A percentile compares a stretch with the other conserved stretches of the same genome.
These are phyloP conservation scores for Patella ulyssiponensis DNA, from an alignment of 2,888 invertebrate genomes.

Conservation along the genomic window DNA sequence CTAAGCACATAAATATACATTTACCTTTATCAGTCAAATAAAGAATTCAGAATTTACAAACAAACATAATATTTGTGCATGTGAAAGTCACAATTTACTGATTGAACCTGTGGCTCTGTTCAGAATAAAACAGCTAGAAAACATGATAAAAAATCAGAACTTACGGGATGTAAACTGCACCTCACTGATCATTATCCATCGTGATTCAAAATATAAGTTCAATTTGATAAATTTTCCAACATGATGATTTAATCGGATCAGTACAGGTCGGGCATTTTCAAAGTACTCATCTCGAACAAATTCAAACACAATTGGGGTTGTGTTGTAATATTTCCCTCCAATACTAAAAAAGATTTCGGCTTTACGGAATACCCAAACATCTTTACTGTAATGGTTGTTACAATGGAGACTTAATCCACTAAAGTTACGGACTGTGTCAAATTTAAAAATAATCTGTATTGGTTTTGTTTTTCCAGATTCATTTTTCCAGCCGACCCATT, in stretches of 20 bases:
- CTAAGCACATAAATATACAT: too few relatives aligned
- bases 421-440: conserved; percentile 90
- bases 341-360: conserved; percentile 83
- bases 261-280: conserved; percentile 86
- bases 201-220: conserved; percentile 83
- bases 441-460: conserved; percentile 86
- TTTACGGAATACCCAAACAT: conserved; percentile 88
- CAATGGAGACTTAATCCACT: conserved; percentile 80
- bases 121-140: too few relatives aligned
- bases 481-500: conserved; percentile 91
- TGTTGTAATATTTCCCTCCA: conserved; percentile 84
- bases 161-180: conserved; percentile 88
- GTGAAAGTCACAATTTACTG: too few relatives aligned
- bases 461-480: conserved; percentile 77
- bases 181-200: conserved; percentile 93
- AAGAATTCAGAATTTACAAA: background rate
- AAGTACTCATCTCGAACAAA: conserved; percentile 84
- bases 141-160: conserved; percentile 19
- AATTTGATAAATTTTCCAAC: conserved; percentile 85
- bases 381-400: conserved; percentile 88
- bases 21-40: background rate
- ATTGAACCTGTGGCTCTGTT: too few relatives aligned
- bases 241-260: conserved; percentile 85
- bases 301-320: conserved; percentile 79
- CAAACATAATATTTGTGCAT: too few relatives aligned